Conservation (phyloP, 2,113 vertebrate genomes). For the Rutilus rutilus region DNA sequence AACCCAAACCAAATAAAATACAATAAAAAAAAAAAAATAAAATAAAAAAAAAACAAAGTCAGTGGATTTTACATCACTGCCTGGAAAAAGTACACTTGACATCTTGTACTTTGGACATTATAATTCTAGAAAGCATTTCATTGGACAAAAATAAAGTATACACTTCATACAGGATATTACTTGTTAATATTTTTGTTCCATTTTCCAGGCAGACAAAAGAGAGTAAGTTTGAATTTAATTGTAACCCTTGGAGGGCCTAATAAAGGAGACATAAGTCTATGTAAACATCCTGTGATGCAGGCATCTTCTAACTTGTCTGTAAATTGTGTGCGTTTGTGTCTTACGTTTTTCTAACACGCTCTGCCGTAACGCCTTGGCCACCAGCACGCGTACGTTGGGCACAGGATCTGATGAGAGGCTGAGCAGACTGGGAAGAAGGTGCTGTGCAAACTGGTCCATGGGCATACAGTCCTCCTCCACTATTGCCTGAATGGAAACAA, state of each 20-base stretch:
- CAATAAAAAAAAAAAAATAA: too few species aligned
- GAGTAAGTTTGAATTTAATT: neutral
- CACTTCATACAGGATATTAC: neutral
- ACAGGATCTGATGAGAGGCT: slow-evolving; percentile 86
- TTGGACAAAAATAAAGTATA: neutral
- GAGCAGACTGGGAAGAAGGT: slow-evolving; percentile 84
- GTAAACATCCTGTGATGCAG: neutral
- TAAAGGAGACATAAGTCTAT: neutral
- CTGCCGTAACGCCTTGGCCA: slow-evolving; percentile 86
- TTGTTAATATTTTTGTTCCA: neutral
- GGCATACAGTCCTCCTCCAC: slow-evolving; percentile 86
- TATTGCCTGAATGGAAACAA: slow-evolving; percentile 70
- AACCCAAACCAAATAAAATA: neutral
- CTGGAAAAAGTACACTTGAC: neutral
- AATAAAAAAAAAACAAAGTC: too few species aligned
- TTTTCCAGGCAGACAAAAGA: neutral
- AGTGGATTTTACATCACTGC: too few species aligned
- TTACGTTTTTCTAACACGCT: slow-evolving; percentile 87
- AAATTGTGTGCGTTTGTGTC: neutral
- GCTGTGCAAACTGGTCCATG: slow-evolving; percentile 84
- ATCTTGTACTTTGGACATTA: neutral
- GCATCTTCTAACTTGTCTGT: neutral
- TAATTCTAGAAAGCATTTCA: neutral
- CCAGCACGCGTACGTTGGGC: slow-evolving; percentile 85
- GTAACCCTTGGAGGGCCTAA: neutral